These are phyloP conservation scores for Phrixothrix hirtus DNA, from an alignment of 2,888 invertebrate species.

Conservation along the genomic window DNA sequence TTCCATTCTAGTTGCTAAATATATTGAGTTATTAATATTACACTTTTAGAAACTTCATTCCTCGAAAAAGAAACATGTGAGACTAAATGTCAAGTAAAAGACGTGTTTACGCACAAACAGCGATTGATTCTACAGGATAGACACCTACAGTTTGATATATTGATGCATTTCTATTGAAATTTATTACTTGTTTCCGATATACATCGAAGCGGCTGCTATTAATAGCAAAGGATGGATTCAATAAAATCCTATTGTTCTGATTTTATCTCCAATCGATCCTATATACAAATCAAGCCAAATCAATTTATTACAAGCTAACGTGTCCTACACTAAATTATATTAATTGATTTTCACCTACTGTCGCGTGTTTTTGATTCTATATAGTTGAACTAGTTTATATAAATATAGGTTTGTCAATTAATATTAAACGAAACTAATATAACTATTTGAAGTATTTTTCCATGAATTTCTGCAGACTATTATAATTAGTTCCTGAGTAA, in stretches of 20 bases:
- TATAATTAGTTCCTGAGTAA: neutral
- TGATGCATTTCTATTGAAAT: constrained; percentile 21
- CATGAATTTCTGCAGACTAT: constrained; percentile 1
- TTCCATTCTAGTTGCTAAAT: too few species aligned
- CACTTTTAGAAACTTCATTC: constrained; percentile 22
- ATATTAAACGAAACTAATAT: constrained; percentile 2
- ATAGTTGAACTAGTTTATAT: too few species aligned
- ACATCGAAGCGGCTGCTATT: constrained; percentile 14
- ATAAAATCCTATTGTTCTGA: constrained; percentile 1
- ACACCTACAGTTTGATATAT: constrained; percentile 27
- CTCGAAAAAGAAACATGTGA: constrained; percentile 18
- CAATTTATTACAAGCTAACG: too few species aligned
- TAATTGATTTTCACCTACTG: too few species aligned
- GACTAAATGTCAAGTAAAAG: constrained; percentile 26
- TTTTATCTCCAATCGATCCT: too few species aligned
- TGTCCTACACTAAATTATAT: too few species aligned
- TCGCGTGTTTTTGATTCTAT: too few species aligned
- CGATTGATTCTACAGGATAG: constrained; percentile 26
- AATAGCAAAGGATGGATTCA: constrained; percentile 13
- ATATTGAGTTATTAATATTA: too few species aligned
- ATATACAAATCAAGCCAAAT: too few species aligned
- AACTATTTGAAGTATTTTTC: neutral
- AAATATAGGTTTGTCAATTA: too few species aligned
- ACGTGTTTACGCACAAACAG: constrained; percentile 27
- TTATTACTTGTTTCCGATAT: constrained; percentile 24